Percentiles rank a stretch among this genome's conserved stretches.
phyloP scores from a whole-genome alignment of 2,113 vertebrate species.

The Bujurquina vittata region DNA sequence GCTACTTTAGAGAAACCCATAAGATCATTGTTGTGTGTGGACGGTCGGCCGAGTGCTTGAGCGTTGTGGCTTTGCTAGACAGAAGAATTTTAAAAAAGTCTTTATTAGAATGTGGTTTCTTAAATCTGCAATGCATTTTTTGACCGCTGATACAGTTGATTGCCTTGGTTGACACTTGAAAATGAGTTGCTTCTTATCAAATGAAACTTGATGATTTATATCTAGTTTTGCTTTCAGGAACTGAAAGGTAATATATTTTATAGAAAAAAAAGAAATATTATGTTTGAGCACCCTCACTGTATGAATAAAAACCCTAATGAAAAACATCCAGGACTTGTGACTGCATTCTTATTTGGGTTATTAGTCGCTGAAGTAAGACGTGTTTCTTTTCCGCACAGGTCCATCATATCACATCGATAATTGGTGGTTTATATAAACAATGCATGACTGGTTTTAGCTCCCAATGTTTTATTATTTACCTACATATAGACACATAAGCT shows the following conservation, averaged over 20 bases:
- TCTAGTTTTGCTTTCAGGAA: slow-evolving; percentile 77
- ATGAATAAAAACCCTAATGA: slow-evolving; percentile 73
- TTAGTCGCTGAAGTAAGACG: not conserved
- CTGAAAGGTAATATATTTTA: slow-evolving; percentile 81
- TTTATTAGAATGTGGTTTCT: slow-evolving; percentile 75
- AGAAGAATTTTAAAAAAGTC: slow-evolving; percentile 23
- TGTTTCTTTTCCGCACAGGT: not conserved
- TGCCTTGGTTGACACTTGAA: slow-evolving; percentile 77
- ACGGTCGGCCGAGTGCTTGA: slow-evolving; percentile 19
- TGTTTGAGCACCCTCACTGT: slow-evolving; percentile 74
- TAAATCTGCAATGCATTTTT: slow-evolving; percentile 66
- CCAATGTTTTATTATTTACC: not conserved
- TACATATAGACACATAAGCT: not conserved
- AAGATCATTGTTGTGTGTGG: slow-evolving; percentile 53
- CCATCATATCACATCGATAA: not conserved
- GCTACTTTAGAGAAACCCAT: slow-evolving; percentile 59
- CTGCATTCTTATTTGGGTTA: not conserved
- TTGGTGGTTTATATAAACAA: not conserved
- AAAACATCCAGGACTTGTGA: slow-evolving; percentile 9
- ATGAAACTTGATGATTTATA: slow-evolving; percentile 75
- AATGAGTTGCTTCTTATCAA: slow-evolving; percentile 75
- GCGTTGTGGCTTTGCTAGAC: slow-evolving; percentile 58
- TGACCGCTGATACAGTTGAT: slow-evolving; percentile 61
- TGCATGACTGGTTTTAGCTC: not conserved
- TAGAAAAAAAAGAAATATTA: slow-evolving; percentile 70